Percentiles rank a stretch among this genome's conserved stretches.
Evolutionary conservation across 92 coral and sea anemone genomes (phyloP).

Genomic region (Micromussa lordhowensis): DNA sequence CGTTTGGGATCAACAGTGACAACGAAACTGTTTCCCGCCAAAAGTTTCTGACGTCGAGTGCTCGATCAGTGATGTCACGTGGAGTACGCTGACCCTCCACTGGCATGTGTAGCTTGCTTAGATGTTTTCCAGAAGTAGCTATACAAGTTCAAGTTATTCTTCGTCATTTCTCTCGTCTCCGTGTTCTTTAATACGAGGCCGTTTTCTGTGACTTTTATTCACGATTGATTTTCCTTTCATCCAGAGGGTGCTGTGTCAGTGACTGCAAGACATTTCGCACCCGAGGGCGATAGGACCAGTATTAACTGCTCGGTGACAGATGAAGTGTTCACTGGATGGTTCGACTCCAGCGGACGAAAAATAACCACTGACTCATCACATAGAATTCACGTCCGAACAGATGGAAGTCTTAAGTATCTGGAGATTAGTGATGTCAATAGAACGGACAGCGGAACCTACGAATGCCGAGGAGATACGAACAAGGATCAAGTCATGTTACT

Average conservation of each 20-base stretch:
- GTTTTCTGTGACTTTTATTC: too few species aligned
- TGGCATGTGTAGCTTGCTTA: too few species aligned
- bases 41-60: too few species aligned
- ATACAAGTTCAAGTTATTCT: too few species aligned
- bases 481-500: conserved; percentile 37
- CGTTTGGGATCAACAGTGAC: background rate
- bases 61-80: too few species aligned
- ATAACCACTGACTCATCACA: conserved; percentile 48
- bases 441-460: conserved; percentile 70
- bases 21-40: background rate
- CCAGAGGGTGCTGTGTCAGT: conserved; percentile 53
- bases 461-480: conserved; percentile 56
- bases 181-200: too few species aligned
- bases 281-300: conserved; percentile 48
- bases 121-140: too few species aligned
- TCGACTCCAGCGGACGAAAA: conserved; percentile 44
- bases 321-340: conserved; percentile 67
- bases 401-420: conserved; percentile 49
- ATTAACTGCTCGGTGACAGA: conserved; percentile 66
- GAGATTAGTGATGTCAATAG: conserved; percentile 54
- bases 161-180: too few species aligned
- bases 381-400: conserved; percentile 56
- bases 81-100: too few species aligned
- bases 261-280: conserved; percentile 39
- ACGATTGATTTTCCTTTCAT: background rate